These are phyloP conservation scores for Spongia lamella DNA, from an alignment of 37 sponge, comb jelly and placozoan species.

Conservation along the genomic window DNA sequence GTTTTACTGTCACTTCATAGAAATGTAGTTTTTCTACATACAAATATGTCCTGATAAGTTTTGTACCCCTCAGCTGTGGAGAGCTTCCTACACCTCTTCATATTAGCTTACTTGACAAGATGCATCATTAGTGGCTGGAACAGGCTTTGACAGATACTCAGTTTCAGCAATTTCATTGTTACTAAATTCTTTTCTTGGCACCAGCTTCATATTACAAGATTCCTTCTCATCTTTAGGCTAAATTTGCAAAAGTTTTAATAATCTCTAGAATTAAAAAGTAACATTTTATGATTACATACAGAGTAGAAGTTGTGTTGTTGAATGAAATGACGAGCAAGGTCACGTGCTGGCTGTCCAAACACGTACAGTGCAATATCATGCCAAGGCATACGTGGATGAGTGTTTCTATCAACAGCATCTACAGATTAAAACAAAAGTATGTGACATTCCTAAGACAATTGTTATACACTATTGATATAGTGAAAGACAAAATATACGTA, in stretches of 20 bases:
- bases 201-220: not conserved
- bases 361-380: constrained; percentile 59
- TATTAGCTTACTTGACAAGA: not conserved
- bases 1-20: too few species aligned
- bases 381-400: constrained; percentile 63
- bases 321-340: constrained; percentile 73
- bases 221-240: too few species aligned
- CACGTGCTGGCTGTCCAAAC: constrained; percentile 55
- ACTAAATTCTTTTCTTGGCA: constrained; percentile 36
- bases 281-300: constrained; percentile 1
- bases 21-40: too few species aligned
- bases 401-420: constrained; percentile 13
- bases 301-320: constrained; percentile 63
- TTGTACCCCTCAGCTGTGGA: too few species aligned
- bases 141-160: not conserved
- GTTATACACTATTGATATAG: too few species aligned
- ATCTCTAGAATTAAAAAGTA: too few species aligned
- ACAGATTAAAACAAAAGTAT: not conserved
- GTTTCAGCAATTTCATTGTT: constrained; percentile 1
- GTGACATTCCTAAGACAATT: too few species aligned
- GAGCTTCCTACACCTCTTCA: too few species aligned
- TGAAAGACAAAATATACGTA: too few species aligned
- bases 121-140: not conserved
- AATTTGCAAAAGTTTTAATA: too few species aligned
- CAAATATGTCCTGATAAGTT: too few species aligned